Evolutionary conservation across 2,113 vertebrate species (phyloP), one percentile per base, ranked within the genome.

Genomic region (Micronycteris hirsuta): DNA sequence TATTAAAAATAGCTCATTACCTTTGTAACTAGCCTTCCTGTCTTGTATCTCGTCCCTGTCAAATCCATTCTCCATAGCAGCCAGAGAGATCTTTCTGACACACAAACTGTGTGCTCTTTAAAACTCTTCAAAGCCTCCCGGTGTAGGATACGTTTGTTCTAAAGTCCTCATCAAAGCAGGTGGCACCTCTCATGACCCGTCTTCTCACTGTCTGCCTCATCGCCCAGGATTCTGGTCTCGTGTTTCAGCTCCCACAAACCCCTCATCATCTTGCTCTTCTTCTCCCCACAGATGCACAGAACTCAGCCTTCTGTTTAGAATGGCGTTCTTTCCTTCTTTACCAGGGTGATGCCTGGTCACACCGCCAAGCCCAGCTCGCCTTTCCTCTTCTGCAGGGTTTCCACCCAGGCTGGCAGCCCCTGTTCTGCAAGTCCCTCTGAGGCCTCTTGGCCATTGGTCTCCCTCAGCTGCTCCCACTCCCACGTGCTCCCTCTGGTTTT

Each of bases 241-340:
- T 16, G 4, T 70, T 81, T 90, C n/a, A 71, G 58, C 33, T 20
- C 13, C 73, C 15, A 36, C 41, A 52, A 54, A 14, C 15, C 12
- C 26, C 47, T 19, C 9, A n/a, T 15, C 14, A 3, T 74, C 17
- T n/a, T 47, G 4, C 26, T 14, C 52, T 49, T 33, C 45, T 31
- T 49, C 52, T 5, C 9, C 45, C n/a, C 65, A 4, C 9, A 1
- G 15, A 17, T 0, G 3, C 14, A 2, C 47, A 56, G 17, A 9
- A 5, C 3, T 14, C 20, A 24, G 68, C 52, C 26, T 65, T 88
- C 31, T 61, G 58, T 45, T 63, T 28, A 7, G 28, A 49, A 41
- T 7, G 11, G 22, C 15, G 1, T 52, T 81, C 36, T 71, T 49
- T 63, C 22, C 43, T 49, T 78, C 76, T n/a, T n/a, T 15, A 19